phyloP scores from a whole-genome alignment of 2,113 vertebrate species.

The Stegastes partitus region DNA sequence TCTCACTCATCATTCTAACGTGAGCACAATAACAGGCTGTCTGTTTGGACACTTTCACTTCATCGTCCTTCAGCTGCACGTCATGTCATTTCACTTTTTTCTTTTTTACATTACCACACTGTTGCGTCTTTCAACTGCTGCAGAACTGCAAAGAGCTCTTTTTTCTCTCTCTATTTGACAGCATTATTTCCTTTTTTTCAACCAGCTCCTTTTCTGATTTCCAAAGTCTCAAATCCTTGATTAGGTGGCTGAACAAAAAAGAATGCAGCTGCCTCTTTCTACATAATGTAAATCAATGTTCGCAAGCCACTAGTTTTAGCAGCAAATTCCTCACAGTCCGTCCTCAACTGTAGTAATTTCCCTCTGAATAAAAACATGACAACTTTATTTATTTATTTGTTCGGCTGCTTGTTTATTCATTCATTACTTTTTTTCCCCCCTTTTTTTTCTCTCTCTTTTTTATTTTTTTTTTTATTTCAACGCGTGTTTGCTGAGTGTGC shows the following conservation, averaged over 20 bases:
- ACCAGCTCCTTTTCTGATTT: neutral
- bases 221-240: slow-evolving; percentile 33
- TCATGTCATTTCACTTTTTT: neutral
- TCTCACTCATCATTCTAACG: neutral
- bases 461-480: slow-evolving; percentile 11
- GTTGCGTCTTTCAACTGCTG: slow-evolving; percentile 6
- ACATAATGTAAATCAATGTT: slow-evolving; percentile 53
- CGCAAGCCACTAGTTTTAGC: slow-evolving; percentile 37
- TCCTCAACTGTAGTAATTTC: slow-evolving; percentile 55
- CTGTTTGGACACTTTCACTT: slow-evolving; percentile 27
- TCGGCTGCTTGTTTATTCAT: slow-evolving; percentile 64
- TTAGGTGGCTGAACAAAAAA: slow-evolving; percentile 25
- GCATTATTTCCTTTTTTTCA: neutral
- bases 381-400: slow-evolving; percentile 55
- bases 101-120: neutral
- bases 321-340: slow-evolving; percentile 19
- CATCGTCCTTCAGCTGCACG: neutral
- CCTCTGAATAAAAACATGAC: slow-evolving; percentile 53
- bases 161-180: slow-evolving; percentile 14
- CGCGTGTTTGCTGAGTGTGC: slow-evolving; percentile 67
- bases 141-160: neutral
- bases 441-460: neutral
- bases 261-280: slow-evolving; percentile 20
- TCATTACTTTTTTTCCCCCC: slow-evolving; percentile 26
- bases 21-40: neutral